A percentile compares a stretch with the other conserved stretches of the same genome.
phyloP scores from a whole-genome alignment of 2,888 invertebrate species.

The Carpatolechia fugitivella region DNA sequence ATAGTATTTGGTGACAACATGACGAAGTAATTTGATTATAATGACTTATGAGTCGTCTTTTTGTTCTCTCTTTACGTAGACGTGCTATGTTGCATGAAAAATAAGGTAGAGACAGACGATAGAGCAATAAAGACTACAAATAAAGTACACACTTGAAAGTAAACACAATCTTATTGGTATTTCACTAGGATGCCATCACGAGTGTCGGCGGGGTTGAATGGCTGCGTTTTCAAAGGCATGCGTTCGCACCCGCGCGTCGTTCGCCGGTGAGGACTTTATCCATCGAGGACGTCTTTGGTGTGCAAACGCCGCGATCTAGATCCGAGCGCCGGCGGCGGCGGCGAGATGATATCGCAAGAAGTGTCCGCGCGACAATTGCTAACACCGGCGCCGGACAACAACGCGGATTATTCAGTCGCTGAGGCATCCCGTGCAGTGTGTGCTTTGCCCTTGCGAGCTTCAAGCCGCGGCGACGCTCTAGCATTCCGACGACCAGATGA shows the following conservation, averaged over 20 bases:
- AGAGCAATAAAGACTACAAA: conserved; percentile 1
- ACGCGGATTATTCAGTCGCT: conserved; percentile 65
- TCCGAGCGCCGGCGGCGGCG: conserved; percentile 55
- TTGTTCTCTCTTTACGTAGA: too few species aligned
- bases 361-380: conserved; percentile 72
- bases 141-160: conserved; percentile 5
- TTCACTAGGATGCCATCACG: conserved; percentile 69
- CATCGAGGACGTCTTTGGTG: conserved; percentile 67
- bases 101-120: background rate
- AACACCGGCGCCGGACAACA: conserved; percentile 63
- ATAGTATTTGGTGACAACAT: background rate
- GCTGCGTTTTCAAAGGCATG: conserved; percentile 60
- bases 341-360: conserved; percentile 67
- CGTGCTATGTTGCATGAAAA: background rate
- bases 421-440: conserved; percentile 35
- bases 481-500: conserved; percentile 33
- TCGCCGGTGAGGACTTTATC: conserved; percentile 67
- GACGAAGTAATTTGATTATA: background rate
- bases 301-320: conserved; percentile 70
- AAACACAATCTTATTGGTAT: conserved; percentile 21
- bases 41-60: too few species aligned
- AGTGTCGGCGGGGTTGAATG: conserved; percentile 39
- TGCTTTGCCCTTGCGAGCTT: conserved; percentile 33
- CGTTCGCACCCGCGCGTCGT: conserved; percentile 34
- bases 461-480: conserved; percentile 18